A percentile compares a stretch with the other conserved stretches of the same genome.
phyloP scores from a whole-genome alignment of 2,113 vertebrate genomes.

The Scalopus aquaticus region DNA sequence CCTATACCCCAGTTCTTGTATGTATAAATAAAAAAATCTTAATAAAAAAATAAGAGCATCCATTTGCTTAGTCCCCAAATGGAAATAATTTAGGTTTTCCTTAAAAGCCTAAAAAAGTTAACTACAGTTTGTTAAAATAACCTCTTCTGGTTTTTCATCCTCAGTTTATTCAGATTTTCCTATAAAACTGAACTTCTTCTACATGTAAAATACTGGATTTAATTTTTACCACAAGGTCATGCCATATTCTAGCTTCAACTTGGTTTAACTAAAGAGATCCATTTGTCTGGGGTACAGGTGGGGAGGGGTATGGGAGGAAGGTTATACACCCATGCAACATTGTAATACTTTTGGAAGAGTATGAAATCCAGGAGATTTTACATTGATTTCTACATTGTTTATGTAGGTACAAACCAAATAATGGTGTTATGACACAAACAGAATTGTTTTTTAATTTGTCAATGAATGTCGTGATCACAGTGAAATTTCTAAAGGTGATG shows the following conservation, averaged over 20 bases:
- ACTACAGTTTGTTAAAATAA: constrained; percentile 25
- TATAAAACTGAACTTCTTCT: not conserved
- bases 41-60: too few species aligned
- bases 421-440: not conserved
- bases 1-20: too few species aligned
- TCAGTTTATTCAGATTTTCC: not conserved
- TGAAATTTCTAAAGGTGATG: not conserved
- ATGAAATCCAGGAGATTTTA: not conserved
- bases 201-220: not conserved
- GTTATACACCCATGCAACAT: not conserved
- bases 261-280: not conserved
- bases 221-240: not conserved
- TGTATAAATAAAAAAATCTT: not conserved
- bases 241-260: not conserved
- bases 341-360: not conserved
- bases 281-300: not conserved
- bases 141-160: not conserved
- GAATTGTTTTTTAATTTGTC: not conserved
- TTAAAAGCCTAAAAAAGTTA: not conserved
- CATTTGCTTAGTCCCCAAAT: not conserved
- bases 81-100: not conserved
- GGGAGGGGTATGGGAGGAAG: not conserved
- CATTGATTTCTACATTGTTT: not conserved
- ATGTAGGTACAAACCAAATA: not conserved
- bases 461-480: not conserved